These are phyloP conservation scores for Tinea pellionella DNA, from an alignment of 2,888 invertebrate genomes.

Conservation along the genomic window DNA sequence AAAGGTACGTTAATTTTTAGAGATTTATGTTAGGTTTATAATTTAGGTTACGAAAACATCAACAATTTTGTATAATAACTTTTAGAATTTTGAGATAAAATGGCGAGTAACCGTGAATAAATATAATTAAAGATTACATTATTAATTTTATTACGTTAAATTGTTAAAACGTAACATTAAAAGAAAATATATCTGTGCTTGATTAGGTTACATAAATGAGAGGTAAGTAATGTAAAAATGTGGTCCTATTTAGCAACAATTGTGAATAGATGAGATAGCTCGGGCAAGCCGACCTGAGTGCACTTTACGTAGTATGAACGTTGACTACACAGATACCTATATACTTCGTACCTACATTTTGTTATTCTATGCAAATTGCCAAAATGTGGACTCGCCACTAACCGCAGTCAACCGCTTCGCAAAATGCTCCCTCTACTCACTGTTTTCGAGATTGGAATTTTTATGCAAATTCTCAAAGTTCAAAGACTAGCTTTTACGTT, in stretches of 20 bases:
- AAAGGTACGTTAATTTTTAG: conserved; percentile 1
- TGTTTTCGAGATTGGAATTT: conserved; percentile 61
- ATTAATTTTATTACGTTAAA: too few relatives aligned
- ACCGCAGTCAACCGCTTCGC: conserved; percentile 14
- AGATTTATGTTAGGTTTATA: neutral
- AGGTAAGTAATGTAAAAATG: conserved; percentile 36
- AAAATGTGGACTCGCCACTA: conserved; percentile 15
- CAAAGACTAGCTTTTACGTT: conserved; percentile 24
- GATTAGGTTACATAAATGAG: too few relatives aligned
- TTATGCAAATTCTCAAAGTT: conserved; percentile 60
- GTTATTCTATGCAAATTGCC: conserved; percentile 64
- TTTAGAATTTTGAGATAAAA: too few relatives aligned
- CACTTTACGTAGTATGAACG: neutral
- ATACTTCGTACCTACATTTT: conserved; percentile 33
- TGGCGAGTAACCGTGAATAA: too few relatives aligned
- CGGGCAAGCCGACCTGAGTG: neutral
- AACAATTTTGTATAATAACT: neutral
- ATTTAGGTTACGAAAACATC: neutral
- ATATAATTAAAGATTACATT: too few relatives aligned
- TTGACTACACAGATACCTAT: neutral
- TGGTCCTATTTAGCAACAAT: neutral
- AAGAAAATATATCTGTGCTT: too few relatives aligned
- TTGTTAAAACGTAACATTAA: too few relatives aligned
- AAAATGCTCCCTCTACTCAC: conserved; percentile 26
- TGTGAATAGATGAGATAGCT: neutral